Evolutionary conservation across 2,888 invertebrate genomes (phyloP), one percentile per base, ranked within the genome.

Genomic region (Epinotia demarniana): DNA sequence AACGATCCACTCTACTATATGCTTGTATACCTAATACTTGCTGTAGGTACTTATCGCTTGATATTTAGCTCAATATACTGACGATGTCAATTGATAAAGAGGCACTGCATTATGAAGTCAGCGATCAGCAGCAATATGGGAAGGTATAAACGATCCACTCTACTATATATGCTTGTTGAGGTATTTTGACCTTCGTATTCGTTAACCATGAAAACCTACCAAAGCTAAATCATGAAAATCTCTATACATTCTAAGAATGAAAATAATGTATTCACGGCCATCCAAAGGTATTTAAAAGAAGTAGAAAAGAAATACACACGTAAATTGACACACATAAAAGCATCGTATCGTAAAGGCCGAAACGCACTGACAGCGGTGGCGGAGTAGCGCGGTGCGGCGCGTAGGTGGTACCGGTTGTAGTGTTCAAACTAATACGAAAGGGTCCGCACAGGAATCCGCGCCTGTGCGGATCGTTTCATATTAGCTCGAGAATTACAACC

Each of bases 21-120:
- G 53, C n/a, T n/a, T n/a, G n/a, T 63, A 33, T 33, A 33, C 8
- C 5, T 58, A 58, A 27, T 19, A 57, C 55, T 55, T 19, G 70
- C 27, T 53, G 33, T 53, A 71, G 33, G 39, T 39, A 39, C 39
- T 62, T 71, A 71, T 61, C 16, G 58, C 19, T 71, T 62, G 27
- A 19, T 69, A 58, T 58, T 23, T 60, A 60, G 8, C 46, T 23
- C 16, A 23, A 58, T 69, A 58, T 60, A 18, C 46, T 58, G 69
- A 46, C n/a, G 43, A 18, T 6, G 12, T 9, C 27, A 33, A 16
- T 33, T 62, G 18, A 39, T 27, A 33, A 27, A 27, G 61, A 16
- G 58, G 58, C 27, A 16, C n/a, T n/a, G n/a, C 23, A 13, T 33
- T 61, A 61, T 61, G 8, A 33, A 61, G 33, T 61, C 61, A 61